Percentiles rank a stretch among this genome's conserved stretches.
phyloP scores from a whole-genome alignment of 2,797 vertebrate species.

The Chloroceryle inda region DNA sequence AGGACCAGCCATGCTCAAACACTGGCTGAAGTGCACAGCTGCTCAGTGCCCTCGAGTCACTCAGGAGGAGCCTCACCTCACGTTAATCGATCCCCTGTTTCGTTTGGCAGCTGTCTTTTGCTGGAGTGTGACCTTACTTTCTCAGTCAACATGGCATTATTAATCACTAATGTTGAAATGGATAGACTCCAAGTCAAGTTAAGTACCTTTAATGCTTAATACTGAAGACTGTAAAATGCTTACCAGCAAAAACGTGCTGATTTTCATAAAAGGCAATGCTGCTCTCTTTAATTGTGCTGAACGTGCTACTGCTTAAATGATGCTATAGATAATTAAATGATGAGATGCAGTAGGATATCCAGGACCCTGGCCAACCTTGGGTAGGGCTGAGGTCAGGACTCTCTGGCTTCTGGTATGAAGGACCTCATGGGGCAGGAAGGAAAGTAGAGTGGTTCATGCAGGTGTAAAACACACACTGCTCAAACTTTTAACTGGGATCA shows the following conservation, averaged over 20 bases:
- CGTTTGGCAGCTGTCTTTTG: neutral
- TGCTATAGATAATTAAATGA: neutral
- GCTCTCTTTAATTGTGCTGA: neutral
- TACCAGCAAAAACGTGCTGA: neutral
- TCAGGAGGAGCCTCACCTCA: neutral
- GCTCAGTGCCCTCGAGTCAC: accelerated
- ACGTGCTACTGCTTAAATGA: neutral
- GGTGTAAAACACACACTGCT: neutral
- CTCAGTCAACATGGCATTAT: neutral
- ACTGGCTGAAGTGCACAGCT: neutral
- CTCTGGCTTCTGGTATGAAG: neutral
- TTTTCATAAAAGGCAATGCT: neutral
- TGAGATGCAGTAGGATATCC: accelerated
- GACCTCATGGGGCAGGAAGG: neutral
- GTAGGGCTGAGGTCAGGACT: neutral
- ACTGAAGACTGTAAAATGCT: neutral
- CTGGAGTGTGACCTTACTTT: neutral
- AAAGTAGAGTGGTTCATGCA: neutral
- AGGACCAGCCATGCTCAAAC: neutral
- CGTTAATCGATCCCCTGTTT: neutral
- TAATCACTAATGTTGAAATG: neutral
- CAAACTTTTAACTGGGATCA: neutral
- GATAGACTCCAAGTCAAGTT: neutral
- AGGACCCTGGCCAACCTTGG: neutral
- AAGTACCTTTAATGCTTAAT: constrained; percentile 3